Evolutionary conservation across 2,113 vertebrate species (phyloP), one percentile per base, ranked within the genome.

Genomic region (Dendrocopos noguchii): DNA sequence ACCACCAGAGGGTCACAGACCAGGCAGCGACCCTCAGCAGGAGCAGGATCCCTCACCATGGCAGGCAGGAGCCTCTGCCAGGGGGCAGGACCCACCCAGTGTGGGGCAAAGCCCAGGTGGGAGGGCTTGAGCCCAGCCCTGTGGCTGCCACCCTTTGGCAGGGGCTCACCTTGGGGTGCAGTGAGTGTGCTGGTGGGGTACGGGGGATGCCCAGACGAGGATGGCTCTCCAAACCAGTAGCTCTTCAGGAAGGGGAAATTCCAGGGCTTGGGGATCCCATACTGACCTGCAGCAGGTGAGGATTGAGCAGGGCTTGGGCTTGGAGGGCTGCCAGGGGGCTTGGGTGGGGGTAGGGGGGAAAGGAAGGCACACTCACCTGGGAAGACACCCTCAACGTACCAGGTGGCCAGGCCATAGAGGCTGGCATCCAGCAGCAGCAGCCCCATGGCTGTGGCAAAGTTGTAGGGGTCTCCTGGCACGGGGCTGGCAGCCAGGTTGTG

Each of bases 321-420:
- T 2, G 3, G 61, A 42, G 4, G 57, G 20, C 46, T 47, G 33
- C 28, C 4, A 1, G 16, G 19, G 33, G 3, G 14, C 1, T 2
- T 14, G 24, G 31, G 21, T 10, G 2, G 20, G 31, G 28, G 36
- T 8, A 9, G 36, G 36, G 36, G 36, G 8, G 36, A 9, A 36
- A 36, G 36, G 36, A 36, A 36, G 36, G 36, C 12, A 15, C 47
- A 1, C 76, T 67, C 19, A 99, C 99, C 99, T 94, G 99, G 99
- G 94, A 98, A 98, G 46, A 99, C 97, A 0, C 98, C 98, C 96
- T 99, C 99, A 4, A 99, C 95, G 97, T 99, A 99, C 98, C 98
- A 99, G 25, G 98, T 98, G 61, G 97, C 97, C 5, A 97, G n/a
- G 44, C 97, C 97, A 0, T 99, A 99, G 80, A 99, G 96, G 19